Evolutionary conservation across 30 jellyfish, hydroid and myxozoan genomes (phyloP), one percentile per base, ranked within the genome.

Genomic region (Aurelia sp.): DNA sequence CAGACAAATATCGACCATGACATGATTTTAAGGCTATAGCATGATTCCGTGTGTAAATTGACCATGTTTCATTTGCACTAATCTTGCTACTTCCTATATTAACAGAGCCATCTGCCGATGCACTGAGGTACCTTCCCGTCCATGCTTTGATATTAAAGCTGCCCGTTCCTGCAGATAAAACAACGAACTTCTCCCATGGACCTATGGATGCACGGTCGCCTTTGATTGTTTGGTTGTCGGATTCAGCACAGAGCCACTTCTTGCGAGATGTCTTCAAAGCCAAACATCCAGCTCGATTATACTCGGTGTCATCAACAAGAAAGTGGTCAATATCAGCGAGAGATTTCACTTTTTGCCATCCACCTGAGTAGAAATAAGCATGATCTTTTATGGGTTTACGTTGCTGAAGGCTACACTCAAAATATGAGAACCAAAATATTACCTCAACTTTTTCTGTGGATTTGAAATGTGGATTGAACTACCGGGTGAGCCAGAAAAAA

Each of bases 251-350:
- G 15, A 79, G 89, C 89, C 89, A 79, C 22, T 52, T 69, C 27
- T 79, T 79, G 13, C 89, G 77, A 22, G 80, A 79, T 22, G 89
- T 62, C 52, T 79, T 79, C 80, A 79, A 48, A 4, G 89, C 89
- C 48, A 79, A 74, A 44, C 89, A 79, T 8, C 89, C 89, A 16
- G 89, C 59, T 38, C 89, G 58, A 69, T 79, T 79, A 40, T 62
- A 79, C 19, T 79, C 89, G 30, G 27, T 48, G 71, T 79, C 89
- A 62, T 79, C 89, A n/a, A 79, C 89, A 30, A 79, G 89, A 52
- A 79, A 79, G 72, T 79, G 89, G 27, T 79, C 89, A 13, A 79
- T 63, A 12, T 79, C 89, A 20, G 70, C 89, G 2, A 79, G 71
- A 40, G 72, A 62, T 8, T 40, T 79, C 55, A 79, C 89, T 53